Evolutionary conservation across 2,113 vertebrate genomes (phyloP), one percentile per base, ranked within the genome.

Genomic region (Bombycilla garrulus): DNA sequence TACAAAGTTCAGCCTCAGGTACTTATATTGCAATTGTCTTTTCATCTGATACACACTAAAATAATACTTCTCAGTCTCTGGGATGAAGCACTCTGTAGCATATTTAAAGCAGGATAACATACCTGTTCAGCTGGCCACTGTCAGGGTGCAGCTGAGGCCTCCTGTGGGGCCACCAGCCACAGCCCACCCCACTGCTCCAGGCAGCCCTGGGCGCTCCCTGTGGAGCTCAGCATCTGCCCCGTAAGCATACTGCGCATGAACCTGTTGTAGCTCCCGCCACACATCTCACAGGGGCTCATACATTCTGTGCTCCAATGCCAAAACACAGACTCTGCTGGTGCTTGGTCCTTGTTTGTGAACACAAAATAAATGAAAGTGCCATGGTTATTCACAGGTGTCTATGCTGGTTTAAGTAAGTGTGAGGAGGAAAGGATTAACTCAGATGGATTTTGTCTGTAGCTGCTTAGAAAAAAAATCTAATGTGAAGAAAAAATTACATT

Each of bases 1-100:
- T 84, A 94, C 80, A 94, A 97, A 95, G 90, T 50, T 62, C 86
- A 86, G 94, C 91, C 96, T 88, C 76, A 48, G 76, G 94, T 94
- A 83, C 54, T 83, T 4, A 0, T 26, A 18, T 23, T 70, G 33
- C 58, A 50, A 15, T 36, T 51, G 42, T 26, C 67, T 86, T 94
- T 95, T 94, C 35, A 88, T 93, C 83, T 58, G 21, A 42, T 54
- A 33, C 21, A 50, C 58, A 24, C 29, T 44, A 53, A 83, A 96
- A 83, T 15, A 35, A 45, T 20, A 11, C 14, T 66, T 92, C 82
- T 77, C 4, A 53, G 50, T 29, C 0, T 0, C 24, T 58, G 15
- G 1, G 38, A 31, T 54, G 50, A 70, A 47, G n/a, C 64, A 12
- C 17, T 86, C 24, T 25, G 2, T 1, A 51, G 19, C 9, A 15